Conservation (phyloP, 2,797 vertebrate genomes). For the Pipistrellus kuhlii region DNA sequence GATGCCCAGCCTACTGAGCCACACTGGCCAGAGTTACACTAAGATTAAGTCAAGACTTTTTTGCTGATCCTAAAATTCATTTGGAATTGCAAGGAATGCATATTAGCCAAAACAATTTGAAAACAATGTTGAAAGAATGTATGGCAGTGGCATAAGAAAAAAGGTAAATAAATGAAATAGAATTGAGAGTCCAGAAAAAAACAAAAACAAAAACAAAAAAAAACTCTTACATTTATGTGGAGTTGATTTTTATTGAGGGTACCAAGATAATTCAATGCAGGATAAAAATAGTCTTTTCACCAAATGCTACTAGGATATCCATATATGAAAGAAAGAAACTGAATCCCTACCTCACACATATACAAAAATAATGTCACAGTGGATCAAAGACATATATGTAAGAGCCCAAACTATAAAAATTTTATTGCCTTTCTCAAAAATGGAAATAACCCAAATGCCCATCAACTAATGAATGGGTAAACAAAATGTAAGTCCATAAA, state of each 20-base stretch:
- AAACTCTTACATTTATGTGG: background rate
- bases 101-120: background rate
- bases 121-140: slow-evolving; percentile 1
- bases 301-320: background rate
- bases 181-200: slow-evolving; percentile 4
- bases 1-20: too few species aligned
- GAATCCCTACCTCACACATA: background rate
- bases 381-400: background rate
- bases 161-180: background rate
- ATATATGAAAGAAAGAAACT: background rate
- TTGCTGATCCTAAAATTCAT: background rate
- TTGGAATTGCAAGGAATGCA: background rate
- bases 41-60: background rate
- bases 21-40: background rate
- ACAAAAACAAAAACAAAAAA: too few species aligned
- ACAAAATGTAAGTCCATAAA: slow-evolving; percentile 22
- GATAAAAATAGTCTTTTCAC: background rate
- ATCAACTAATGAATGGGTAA: slow-evolving; percentile 24
- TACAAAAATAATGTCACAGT: slow-evolving; percentile 8
- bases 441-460: background rate
- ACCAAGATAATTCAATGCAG: background rate
- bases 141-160: background rate
- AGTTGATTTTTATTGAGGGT: background rate
- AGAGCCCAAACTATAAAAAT: slow-evolving; percentile 19
- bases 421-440: background rate